Base-by-base conservation (phyloP, 2,888 invertebrate genomes). In the Muscina levida region DNA sequence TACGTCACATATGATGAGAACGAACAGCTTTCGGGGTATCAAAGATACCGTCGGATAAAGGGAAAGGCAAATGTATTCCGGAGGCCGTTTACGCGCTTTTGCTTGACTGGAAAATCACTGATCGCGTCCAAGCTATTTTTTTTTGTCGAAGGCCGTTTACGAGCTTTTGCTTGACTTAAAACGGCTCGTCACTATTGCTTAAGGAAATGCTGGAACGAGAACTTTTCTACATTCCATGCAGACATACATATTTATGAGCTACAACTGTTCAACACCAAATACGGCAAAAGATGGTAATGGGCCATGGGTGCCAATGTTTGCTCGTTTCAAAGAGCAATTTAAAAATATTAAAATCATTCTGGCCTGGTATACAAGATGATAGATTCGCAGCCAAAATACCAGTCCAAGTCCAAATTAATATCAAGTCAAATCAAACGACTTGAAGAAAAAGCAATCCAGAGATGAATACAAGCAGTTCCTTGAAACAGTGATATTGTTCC, bases 211-310 rank as follows among this genome's bases (percentile, higher is more conserved):
- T 77, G 1, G 67, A 57, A 24, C 72, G 57, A 57, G 39, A 77
- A 42, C 59, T 65, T 19, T 66, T 56, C 1, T 71, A 71, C 31
- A 11, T 71, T 37, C 56, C 56, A 15, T 72, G 56, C 39, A 44
- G 67, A 46, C 59, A 48, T 74, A n/a, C 67, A 67, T 57, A 67
- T 74, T 56, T 74, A 67, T 48, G 67, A 74, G 59, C 67, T 67
- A 10, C 57, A 57, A 31, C 59, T 74, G 46, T 74, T 74, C 48
- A 37, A 67, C 17, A 39, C 44, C 22, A 74, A 67, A 26, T 67
- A 67, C 57, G 62, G 42, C 10, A 42, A 42, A 62, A 62, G 17
- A 37, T 62, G 17, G n/a, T n/a, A n/a, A n/a, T 42, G 42, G n/a
- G n/a, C 56, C 31, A 57, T 2, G 31, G 1, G 56, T 31, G 56